Conservation (phyloP, 2,113 vertebrate species). For the Amia ocellicauda region DNA sequence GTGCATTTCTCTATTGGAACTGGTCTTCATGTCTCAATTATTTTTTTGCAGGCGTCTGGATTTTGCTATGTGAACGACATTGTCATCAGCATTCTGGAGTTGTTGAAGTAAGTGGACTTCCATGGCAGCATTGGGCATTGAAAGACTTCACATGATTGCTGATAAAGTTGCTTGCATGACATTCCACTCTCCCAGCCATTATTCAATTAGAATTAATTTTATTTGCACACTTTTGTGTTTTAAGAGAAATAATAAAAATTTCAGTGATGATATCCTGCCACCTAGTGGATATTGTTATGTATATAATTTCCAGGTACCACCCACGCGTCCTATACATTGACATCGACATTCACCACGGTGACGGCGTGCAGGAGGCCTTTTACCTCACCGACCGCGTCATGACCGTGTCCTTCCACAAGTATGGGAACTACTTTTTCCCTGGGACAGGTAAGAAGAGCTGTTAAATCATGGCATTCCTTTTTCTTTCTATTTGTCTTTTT, state of each 20-base stretch:
- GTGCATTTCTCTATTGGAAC: not conserved
- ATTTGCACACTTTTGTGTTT: too few relatives aligned
- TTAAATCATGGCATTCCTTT: too few relatives aligned
- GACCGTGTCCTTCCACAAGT: conserved; percentile 99
- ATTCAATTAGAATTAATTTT: too few relatives aligned
- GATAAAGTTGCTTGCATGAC: too few relatives aligned
- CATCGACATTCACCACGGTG: conserved; percentile 96
- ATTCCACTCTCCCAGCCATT: too few relatives aligned
- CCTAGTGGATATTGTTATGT: not conserved
- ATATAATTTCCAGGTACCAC: conserved; percentile 73
- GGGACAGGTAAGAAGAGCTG: conserved; percentile 77
- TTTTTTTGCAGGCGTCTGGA: conserved; percentile 78
- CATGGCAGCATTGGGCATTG: not conserved
- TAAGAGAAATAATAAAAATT: too few relatives aligned
- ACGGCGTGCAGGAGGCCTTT: conserved; percentile 96
- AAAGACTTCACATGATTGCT: too few relatives aligned
- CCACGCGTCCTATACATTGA: conserved; percentile 96
- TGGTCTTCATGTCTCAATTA: conserved; percentile 25
- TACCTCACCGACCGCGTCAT: conserved; percentile 97
- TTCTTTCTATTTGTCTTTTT: too few relatives aligned
- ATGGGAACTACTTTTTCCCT: conserved; percentile 97
- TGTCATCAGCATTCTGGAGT: conserved; percentile 95
- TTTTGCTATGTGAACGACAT: conserved; percentile 99
- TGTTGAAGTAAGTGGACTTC: conserved; percentile 83
- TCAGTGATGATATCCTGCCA: too few relatives aligned